Evolutionary conservation across 2,113 vertebrate genomes (phyloP), one percentile per base, ranked within the genome.

Genomic region (Ceratotherium simum): DNA sequence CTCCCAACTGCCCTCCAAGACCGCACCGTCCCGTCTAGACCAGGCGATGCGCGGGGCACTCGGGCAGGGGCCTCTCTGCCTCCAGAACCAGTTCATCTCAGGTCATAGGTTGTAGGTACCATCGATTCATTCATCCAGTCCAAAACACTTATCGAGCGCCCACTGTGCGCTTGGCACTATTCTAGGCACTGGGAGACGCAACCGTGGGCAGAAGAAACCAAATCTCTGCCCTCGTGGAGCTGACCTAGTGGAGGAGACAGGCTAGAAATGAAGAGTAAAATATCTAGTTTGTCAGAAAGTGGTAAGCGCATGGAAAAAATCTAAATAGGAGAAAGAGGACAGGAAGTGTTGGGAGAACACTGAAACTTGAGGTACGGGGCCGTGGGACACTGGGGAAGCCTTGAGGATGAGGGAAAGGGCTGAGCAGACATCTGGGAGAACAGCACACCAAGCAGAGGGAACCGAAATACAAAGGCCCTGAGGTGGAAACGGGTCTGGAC

Each of bases 1-100:
- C 12, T 54, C 64, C 36, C 13, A 13, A 14, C 23, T 6, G 31
- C 6, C 31, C 65, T 56, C 58, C 8, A 3, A 65, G 83, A 75
- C 62, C 20, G 42, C n/a, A 56, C 11, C 23, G 3, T 33, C 20
- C 86, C 29, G 13, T 23, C 72, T 8, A 42, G 25, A 67, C 80
- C 21, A 25, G 39, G 48, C 0, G 14, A 27, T 65, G 20, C 1
- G 6, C 42, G 14, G n/a, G 21, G 18, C 5, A 0, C 72, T 33
- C 51, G 16, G 78, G 12, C 54, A 31, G 73, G 31, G 31, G 23
- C 31, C 48, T n/a, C 21, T 42, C 21, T 6, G 73, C 78, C n/a
- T 48, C 12, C 13, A 42, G 76, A 72, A 69, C 33, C 20, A 33
- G 56, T 42, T 69, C 51, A 54, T 54, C 42, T 36, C 42, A 4